Conservation (phyloP, 92 coral and sea anemone genomes). For the Paragorgia papillata region DNA sequence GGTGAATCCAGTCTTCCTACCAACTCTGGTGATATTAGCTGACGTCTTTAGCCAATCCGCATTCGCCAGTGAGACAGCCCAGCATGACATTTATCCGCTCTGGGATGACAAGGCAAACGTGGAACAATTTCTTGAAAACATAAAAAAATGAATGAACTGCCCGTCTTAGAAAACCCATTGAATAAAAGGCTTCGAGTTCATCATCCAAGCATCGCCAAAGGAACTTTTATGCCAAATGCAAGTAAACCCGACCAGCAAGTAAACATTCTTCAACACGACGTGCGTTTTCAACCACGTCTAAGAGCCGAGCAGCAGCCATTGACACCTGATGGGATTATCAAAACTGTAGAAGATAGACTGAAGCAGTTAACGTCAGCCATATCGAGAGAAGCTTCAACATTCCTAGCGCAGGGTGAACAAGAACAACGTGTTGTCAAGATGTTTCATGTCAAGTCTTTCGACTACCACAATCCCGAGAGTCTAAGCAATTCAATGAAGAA, state of each 20-base stretch:
- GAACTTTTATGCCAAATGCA: background rate
- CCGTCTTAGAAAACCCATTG: conserved; percentile 22
- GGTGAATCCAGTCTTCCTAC: conserved; percentile 6
- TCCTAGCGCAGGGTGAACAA: conserved; percentile 13
- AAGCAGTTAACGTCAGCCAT: conserved; percentile 23
- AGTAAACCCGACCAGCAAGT: conserved; percentile 8
- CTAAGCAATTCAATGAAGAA: conserved; percentile 10
- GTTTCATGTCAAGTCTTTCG: conserved; percentile 27
- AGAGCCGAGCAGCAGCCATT: background rate
- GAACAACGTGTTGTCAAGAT: conserved; percentile 27
- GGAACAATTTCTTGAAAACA: conserved; percentile 7
- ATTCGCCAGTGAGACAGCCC: conserved; percentile 22
- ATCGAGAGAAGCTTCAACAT: background rate
- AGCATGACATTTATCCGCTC: conserved; percentile 2
- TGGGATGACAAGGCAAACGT: conserved; percentile 29
- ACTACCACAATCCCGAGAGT: conserved; percentile 10
- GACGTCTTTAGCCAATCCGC: conserved; percentile 36
- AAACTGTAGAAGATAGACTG: conserved; percentile 10
- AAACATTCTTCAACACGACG: conserved; percentile 11
- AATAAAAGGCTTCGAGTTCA: conserved; percentile 10
- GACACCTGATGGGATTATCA: conserved; percentile 18
- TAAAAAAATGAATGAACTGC: conserved; percentile 13
- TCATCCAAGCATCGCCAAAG: conserved; percentile 10
- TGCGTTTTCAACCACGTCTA: conserved; percentile 18
- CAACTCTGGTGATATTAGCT: conserved; percentile 6